phyloP scores from a whole-genome alignment of 1,140 invertebrate genomes.

The Leptinotarsa undecemlineata region DNA sequence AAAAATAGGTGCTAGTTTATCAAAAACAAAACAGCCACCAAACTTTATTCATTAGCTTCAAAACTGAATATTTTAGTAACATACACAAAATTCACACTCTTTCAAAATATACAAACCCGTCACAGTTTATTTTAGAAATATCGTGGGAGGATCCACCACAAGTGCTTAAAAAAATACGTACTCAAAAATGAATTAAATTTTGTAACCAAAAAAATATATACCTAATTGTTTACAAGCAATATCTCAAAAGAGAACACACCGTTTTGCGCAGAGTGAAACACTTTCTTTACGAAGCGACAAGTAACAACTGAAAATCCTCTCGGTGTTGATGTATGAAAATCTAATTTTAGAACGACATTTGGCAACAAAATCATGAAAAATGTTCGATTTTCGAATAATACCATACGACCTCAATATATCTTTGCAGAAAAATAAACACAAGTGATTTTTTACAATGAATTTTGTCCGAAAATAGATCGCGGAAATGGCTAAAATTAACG shows the following conservation, averaged over 20 bases:
- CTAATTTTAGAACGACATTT: constrained; percentile 42
- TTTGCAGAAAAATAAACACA: constrained; percentile 1
- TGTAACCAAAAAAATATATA: too few species aligned
- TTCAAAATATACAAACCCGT: constrained; percentile 2
- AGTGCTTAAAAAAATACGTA: neutral
- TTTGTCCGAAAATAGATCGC: constrained; percentile 1
- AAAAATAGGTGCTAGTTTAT: too few species aligned
- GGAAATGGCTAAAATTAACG: constrained; percentile 14
- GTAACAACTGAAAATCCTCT: constrained; percentile 26
- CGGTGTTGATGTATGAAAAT: constrained; percentile 27
- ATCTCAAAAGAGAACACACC: constrained; percentile 21
- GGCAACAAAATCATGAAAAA: constrained; percentile 38
- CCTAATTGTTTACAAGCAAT: neutral
- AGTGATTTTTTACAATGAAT: neutral
- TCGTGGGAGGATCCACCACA: constrained; percentile 5
- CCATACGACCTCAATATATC: neutral
- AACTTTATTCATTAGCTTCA: too few species aligned
- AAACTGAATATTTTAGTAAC: neutral
- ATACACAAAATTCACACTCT: neutral
- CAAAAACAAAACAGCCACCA: too few species aligned
- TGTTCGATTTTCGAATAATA: constrained; percentile 22
- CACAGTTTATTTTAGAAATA: neutral
- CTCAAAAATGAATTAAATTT: neutral
- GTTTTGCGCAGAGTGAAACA: constrained; percentile 14
- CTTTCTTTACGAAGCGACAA: neutral